These are phyloP conservation scores for Tetraodon nigroviridis DNA, from an alignment of 2,113 vertebrate genomes.

Conservation along the genomic window DNA sequence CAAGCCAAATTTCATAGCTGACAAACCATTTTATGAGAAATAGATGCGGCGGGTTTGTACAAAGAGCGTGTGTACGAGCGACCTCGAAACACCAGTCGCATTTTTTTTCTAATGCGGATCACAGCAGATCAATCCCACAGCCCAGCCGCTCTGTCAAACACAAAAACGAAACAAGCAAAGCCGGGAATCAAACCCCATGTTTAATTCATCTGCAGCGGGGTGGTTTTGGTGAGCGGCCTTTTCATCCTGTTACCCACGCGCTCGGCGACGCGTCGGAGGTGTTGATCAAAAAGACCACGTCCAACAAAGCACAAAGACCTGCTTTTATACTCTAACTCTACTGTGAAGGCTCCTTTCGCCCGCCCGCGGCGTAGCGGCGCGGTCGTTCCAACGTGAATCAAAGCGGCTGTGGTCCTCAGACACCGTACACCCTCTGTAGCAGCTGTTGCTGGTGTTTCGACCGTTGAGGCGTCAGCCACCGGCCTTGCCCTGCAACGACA, in stretches of 20 bases:
- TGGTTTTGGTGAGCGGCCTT: conserved; percentile 36
- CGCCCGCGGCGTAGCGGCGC: conserved; percentile 31
- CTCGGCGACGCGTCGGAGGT: conserved; percentile 41
- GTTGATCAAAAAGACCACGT: conserved; percentile 41
- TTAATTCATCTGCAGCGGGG: conserved; percentile 20
- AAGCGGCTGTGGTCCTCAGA: conserved; percentile 31
- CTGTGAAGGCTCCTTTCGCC: conserved; percentile 72
- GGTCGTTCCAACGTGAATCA: conserved; percentile 43
- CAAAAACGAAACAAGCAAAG: conserved; percentile 1
- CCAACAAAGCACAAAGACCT: conserved; percentile 70
- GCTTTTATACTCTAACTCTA: conserved; percentile 70
- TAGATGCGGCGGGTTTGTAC: conserved; percentile 45
- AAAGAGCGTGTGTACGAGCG: conserved; percentile 14
- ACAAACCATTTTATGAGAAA: conserved; percentile 32
- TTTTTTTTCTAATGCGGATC: conserved; percentile 26
- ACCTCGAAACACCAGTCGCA: conserved; percentile 21
- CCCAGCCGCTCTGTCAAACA: conserved; percentile 20
- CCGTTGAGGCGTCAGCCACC: conserved; percentile 40
- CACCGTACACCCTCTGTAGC: conserved; percentile 47
- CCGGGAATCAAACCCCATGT: conserved; percentile 35
- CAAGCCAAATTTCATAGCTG: conserved; percentile 54
- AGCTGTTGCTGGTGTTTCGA: conserved; percentile 23
- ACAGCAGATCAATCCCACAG: conserved; percentile 14
- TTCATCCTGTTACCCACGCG: conserved; percentile 24
- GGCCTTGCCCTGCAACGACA: conserved; percentile 61